A percentile compares a stretch with the other conserved stretches of the same genome.
Conservation (phyloP, 2,797 vertebrate genomes). For the Sebastes melanostomus region DNA sequence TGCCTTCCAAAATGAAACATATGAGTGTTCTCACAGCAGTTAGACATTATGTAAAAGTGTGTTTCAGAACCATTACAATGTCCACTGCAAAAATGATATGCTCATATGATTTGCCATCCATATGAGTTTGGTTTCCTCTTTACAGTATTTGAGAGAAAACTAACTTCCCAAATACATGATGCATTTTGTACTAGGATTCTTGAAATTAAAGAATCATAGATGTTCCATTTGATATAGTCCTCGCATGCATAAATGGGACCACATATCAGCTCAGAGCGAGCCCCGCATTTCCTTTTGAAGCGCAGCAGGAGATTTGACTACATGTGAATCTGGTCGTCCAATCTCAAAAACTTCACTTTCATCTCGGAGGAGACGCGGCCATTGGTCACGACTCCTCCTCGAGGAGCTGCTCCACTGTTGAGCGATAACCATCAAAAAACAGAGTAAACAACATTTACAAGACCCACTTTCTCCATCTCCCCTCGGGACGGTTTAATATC, state of each 20-base stretch:
- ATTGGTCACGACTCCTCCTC: conserved; percentile 11
- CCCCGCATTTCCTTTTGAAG: not conserved
- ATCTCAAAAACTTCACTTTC: conserved; percentile 36
- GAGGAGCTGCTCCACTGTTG: not conserved
- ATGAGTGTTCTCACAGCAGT: not conserved
- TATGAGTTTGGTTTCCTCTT: not conserved
- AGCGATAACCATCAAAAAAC: conserved; percentile 42
- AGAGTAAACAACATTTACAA: conserved; percentile 58
- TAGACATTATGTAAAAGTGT: not conserved
- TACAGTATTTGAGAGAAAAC: not conserved
- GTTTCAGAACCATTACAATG: not conserved
- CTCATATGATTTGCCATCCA: not conserved
- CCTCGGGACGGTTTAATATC: conserved; percentile 56
- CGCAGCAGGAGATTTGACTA: not conserved
- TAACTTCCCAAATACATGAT: not conserved
- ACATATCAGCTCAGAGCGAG: not conserved
- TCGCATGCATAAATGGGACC: not conserved
- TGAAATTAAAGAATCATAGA: not conserved
- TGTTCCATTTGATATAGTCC: not conserved
- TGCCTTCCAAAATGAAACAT: not conserved
- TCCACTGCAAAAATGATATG: too few species aligned
- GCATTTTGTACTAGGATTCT: not conserved
- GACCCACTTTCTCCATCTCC: not conserved
- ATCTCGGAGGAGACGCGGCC: conserved; percentile 8
- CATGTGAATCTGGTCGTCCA: conserved; percentile 10